Evolutionary conservation across 2,888 invertebrate species (phyloP), one percentile per base, ranked within the genome.

Genomic region (Morpho achilles): DNA sequence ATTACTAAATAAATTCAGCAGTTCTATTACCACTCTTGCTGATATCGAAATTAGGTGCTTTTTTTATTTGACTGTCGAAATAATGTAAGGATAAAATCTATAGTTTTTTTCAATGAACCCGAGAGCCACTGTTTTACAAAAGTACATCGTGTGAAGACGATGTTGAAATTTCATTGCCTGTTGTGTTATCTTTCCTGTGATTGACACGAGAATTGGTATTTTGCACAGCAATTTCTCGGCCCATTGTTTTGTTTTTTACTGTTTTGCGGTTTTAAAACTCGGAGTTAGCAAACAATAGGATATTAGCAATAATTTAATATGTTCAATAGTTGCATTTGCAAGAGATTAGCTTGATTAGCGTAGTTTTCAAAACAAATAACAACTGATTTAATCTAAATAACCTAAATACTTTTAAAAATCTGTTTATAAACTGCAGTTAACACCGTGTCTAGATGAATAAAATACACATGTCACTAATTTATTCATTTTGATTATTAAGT

Each of bases 171-270:
- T 23, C 42, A 43, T 51, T 32, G 43, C 43, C 8, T 43, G 43
- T 43, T 42, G 16, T 42, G 16, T 23, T 23, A 41, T 8, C 40
- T 50, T 8, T 50, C 41, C 22, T 4, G 41, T 41, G 6, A 42
- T 41, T 16, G 8, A 41, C 16, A 50, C 5, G 8, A 22, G 50
- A 41, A 42, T 9, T 8, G 9, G 42, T 51, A 43, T 51, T 22
- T 51, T 9, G 50, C 50, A 16, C 16, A 42, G 50, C 9, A 8
- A 9, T 42, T 42, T 50, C 22, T 22, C 8, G 16, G 43, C 23
- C 23, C 43, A 52, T 52, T 44, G 44, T 52, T 32, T 44, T 52
- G 23, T 44, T 52, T 51, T 50, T 41, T 42, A 8, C 41, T 16
- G 43, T n/a, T 7, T 44, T 8, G 40, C 16, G 43, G 43, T 23